These are phyloP conservation scores for Staurois parvus DNA, from an alignment of 2,797 vertebrate genomes.

Conservation along the genomic window DNA sequence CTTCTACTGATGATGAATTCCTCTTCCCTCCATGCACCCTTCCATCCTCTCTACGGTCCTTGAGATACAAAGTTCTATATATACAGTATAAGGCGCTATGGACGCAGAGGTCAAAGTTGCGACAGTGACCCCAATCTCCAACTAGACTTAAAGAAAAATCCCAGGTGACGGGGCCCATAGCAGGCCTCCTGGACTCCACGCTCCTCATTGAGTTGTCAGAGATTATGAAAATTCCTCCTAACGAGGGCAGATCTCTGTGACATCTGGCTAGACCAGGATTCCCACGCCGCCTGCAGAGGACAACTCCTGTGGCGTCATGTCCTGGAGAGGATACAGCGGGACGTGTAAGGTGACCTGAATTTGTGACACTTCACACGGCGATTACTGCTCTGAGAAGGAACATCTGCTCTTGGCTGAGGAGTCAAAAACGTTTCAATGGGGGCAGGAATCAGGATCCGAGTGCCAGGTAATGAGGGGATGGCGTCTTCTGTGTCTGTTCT, in stretches of 20 bases:
- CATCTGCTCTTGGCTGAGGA: slow-evolving; percentile 38
- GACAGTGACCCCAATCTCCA: too few relatives aligned
- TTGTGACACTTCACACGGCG: slow-evolving; percentile 23
- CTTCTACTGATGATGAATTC: too few relatives aligned
- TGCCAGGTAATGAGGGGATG: neutral
- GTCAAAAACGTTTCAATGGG: slow-evolving; percentile 5
- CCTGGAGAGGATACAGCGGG: slow-evolving; percentile 8
- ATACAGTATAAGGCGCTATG: too few relatives aligned
- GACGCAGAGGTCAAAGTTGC: too few relatives aligned
- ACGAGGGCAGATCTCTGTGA: slow-evolving; percentile 18
- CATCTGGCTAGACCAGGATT: slow-evolving; percentile 24
- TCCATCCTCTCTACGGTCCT: too few relatives aligned
- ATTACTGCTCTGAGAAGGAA: slow-evolving; percentile 47
- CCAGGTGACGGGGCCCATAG: too few relatives aligned
- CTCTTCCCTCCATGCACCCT: too few relatives aligned
- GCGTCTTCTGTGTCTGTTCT: slow-evolving; percentile 10
- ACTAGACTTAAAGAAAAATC: too few relatives aligned
- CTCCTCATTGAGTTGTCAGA: too few relatives aligned
- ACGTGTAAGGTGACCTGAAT: slow-evolving; percentile 30
- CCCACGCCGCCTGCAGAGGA: neutral
- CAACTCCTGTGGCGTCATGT: neutral
- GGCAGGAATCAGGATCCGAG: too few relatives aligned
- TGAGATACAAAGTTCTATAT: too few relatives aligned
- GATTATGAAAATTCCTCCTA: slow-evolving; percentile 20
- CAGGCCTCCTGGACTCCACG: too few relatives aligned